Base-by-base conservation (phyloP, 2,113 vertebrate genomes). In the Pangasianodon hypophthalmus region DNA sequence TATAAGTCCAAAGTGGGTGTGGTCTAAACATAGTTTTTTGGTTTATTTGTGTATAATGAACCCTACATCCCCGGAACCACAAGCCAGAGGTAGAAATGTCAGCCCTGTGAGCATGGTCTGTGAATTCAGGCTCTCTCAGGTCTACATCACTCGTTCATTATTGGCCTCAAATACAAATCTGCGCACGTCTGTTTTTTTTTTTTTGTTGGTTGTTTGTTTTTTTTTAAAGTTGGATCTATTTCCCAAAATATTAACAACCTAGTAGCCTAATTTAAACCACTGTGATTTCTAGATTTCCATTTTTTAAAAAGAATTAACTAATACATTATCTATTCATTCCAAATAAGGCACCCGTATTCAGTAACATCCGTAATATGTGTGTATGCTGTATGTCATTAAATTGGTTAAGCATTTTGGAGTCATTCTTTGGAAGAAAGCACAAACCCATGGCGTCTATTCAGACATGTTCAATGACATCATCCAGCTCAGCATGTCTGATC, bases 401-500 rank as follows among this genome's bases (percentile, higher is more conserved):
- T 2, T 52, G 48, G 14, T 29, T 50, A n/a, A 48, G 84, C 62
- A 19, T 24, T 85, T 67, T 64, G 58, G 21, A 58, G 85, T 54
- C 50, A 32, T 75, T 69, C 13, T 11, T 75, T 44, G 41, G 41
- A 80, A 80, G 13, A 69, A 86, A 37, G 48, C 8, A 71, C 19
- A 73, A 88, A 88, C 19, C 37, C 41, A 29, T 41, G 37, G 26
- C 8, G 13, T 44, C 26, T 64, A 46, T 73, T 71, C 16, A 73
- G 64, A 54, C 21, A 54, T 82, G 26, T 84, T 56, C 50, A n/a
- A n/a, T 84, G 87, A 71, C 87, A 46, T 88, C 87, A 84, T 82
- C 32, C 32, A 83, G 13, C 58, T 60, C 18, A 41, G 46, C 29
- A 54, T 26, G 79, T 82, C 58, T 88, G 79, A 88, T 41, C 79